Evolutionary conservation across 2,888 invertebrate species (phyloP).

Genomic region (Panopea generosa): DNA sequence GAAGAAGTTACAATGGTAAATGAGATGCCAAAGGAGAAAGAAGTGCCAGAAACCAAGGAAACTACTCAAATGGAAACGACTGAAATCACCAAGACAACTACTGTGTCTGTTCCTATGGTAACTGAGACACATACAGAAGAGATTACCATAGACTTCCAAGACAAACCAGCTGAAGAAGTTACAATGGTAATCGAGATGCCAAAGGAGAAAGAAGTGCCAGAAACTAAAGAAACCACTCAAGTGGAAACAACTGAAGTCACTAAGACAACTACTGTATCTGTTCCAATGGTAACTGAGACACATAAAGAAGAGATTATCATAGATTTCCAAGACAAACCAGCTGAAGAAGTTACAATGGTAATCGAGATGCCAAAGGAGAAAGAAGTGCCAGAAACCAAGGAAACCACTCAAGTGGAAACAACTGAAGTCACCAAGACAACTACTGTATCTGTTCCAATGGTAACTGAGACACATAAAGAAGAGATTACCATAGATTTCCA

Average conservation of each 20-base stretch:
- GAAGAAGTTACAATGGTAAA: slow-evolving; percentile 58
- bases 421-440: slow-evolving; percentile 43
- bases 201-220: slow-evolving; percentile 57
- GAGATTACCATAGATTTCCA: slow-evolving; percentile 67
- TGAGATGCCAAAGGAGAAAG: slow-evolving; percentile 40
- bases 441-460: slow-evolving; percentile 50
- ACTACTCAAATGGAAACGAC: slow-evolving; percentile 48
- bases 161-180: slow-evolving; percentile 65
- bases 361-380: slow-evolving; percentile 40
- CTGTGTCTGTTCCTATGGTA: slow-evolving; percentile 67
- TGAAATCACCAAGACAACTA: slow-evolving; percentile 28
- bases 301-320: slow-evolving; percentile 54
- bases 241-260: slow-evolving; percentile 59
- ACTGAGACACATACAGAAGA: slow-evolving; percentile 62
- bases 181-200: slow-evolving; percentile 58
- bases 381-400: slow-evolving; percentile 29
- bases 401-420: slow-evolving; percentile 2
- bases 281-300: slow-evolving; percentile 56
- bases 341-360: slow-evolving; percentile 57
- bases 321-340: slow-evolving; percentile 55
- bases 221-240: slow-evolving; percentile 57
- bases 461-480: slow-evolving; percentile 57
- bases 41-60: slow-evolving; percentile 38
- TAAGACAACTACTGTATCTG: slow-evolving; percentile 47
- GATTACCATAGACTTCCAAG: slow-evolving; percentile 59